These are phyloP conservation scores for Eulemur mongoz DNA, from an alignment of 2,797 vertebrate species.

Conservation along the genomic window DNA sequence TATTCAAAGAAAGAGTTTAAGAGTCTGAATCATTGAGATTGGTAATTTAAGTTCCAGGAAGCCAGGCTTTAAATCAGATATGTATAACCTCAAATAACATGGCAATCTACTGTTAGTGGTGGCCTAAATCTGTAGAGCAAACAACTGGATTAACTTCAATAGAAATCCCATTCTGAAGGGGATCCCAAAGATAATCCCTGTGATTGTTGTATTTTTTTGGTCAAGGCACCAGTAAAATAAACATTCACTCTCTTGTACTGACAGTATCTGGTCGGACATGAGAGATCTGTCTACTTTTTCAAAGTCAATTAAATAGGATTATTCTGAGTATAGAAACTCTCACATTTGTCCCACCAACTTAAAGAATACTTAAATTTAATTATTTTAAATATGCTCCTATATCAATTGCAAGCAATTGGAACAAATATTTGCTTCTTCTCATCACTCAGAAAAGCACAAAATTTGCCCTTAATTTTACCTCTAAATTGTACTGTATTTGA, in stretches of 20 bases:
- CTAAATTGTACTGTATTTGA: background rate
- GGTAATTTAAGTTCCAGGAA: background rate
- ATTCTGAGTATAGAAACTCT: background rate
- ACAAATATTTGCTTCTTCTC: background rate
- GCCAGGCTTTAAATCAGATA: background rate
- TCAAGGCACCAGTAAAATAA: background rate
- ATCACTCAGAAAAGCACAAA: slow-evolving; percentile 11
- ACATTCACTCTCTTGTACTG: background rate
- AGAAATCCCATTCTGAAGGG: background rate
- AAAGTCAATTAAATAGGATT: background rate
- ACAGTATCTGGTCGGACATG: background rate
- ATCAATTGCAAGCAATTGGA: background rate
- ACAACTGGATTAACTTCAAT: background rate
- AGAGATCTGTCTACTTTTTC: background rate
- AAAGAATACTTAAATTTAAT: background rate
- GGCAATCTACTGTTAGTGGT: background rate
- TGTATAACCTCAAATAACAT: background rate
- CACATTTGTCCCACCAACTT: background rate
- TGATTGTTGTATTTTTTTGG: background rate
- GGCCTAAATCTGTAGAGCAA: background rate
- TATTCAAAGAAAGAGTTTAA: background rate
- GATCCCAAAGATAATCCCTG: background rate
- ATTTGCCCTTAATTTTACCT: background rate
- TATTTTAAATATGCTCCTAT: slow-evolving; percentile 16
- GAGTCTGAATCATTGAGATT: background rate